A percentile compares a stretch with the other conserved stretches of the same genome.
Evolutionary conservation across 2,113 vertebrate species (phyloP).

Genomic region (Neodontobutis hainanensis): DNA sequence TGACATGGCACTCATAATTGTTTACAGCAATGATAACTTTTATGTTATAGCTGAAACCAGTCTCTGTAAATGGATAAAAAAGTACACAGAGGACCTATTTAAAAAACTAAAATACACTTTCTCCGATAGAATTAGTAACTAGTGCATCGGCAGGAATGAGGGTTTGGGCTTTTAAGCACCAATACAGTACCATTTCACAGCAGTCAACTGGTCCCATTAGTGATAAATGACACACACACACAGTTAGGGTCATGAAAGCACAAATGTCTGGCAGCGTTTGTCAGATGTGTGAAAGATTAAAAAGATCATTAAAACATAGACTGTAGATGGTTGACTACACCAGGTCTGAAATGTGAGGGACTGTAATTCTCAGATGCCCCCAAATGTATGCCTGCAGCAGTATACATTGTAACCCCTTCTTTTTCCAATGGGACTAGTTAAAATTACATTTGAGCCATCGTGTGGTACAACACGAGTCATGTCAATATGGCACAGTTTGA

Average conservation of each 20-base stretch:
- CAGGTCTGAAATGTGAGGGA: not conserved
- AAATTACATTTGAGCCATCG: not conserved
- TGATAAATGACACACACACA: not conserved
- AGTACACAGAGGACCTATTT: slow-evolving; percentile 41
- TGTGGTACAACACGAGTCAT: too few relatives aligned
- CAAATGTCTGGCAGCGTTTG: not conserved
- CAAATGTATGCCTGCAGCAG: not conserved
- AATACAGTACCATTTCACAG: slow-evolving; percentile 32
- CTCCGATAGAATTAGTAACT: slow-evolving; percentile 33
- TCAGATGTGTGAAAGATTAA: not conserved
- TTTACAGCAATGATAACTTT: too few relatives aligned
- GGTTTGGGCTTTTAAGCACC: slow-evolving; percentile 41
- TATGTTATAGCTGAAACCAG: too few relatives aligned
- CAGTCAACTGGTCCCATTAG: slow-evolving; percentile 24
- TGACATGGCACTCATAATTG: too few relatives aligned
- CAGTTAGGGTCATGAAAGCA: not conserved
- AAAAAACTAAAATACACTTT: slow-evolving; percentile 31
- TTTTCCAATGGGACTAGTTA: not conserved
- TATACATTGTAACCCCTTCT: not conserved
- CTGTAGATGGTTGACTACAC: not conserved
- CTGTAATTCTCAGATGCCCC: not conserved
- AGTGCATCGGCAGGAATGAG: slow-evolving; percentile 29
- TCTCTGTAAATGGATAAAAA: slow-evolving; percentile 28
- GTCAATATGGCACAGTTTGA: too few relatives aligned
- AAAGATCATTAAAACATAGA: slow-evolving; percentile 4